Evolutionary conservation across 2,113 vertebrate species (phyloP).

Genomic region (Onychostoma macrolepis): DNA sequence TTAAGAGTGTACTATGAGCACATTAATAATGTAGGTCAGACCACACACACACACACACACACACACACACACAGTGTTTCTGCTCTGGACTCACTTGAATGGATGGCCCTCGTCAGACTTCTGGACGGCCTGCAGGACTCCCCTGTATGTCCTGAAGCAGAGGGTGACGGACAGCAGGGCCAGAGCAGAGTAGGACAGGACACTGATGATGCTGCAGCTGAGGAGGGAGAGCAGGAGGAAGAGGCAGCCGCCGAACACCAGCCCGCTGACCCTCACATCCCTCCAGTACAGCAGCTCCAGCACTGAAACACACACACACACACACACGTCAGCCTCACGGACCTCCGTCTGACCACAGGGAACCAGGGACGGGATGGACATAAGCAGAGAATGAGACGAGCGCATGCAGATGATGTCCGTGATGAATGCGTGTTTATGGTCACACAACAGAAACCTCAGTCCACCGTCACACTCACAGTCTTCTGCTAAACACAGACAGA

Average conservation of each 20-base stretch:
- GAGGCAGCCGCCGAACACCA: constrained; percentile 90
- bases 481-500: too few species aligned
- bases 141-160: constrained; percentile 98
- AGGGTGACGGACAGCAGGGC: constrained; percentile 93
- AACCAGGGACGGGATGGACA: not conserved
- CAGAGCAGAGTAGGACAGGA: constrained; percentile 91
- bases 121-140: constrained; percentile 96
- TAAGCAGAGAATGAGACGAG: not conserved
- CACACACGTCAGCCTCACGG: not conserved
- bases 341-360: too few species aligned
- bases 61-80: not conserved
- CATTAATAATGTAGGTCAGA: too few species aligned
- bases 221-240: constrained; percentile 94
- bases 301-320: constrained; percentile 73
- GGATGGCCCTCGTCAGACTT: constrained; percentile 97
- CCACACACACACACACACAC: too few species aligned
- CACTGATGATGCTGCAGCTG: constrained; percentile 95
- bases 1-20: too few species aligned
- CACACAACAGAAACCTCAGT: not conserved
- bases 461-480: not conserved
- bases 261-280: constrained; percentile 92
- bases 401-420: not conserved
- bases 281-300: constrained; percentile 98
- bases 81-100: constrained; percentile 84
- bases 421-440: not conserved